These are phyloP conservation scores for Eulemur mongoz DNA, from an alignment of 2,797 vertebrate genomes.

Conservation along the genomic window DNA sequence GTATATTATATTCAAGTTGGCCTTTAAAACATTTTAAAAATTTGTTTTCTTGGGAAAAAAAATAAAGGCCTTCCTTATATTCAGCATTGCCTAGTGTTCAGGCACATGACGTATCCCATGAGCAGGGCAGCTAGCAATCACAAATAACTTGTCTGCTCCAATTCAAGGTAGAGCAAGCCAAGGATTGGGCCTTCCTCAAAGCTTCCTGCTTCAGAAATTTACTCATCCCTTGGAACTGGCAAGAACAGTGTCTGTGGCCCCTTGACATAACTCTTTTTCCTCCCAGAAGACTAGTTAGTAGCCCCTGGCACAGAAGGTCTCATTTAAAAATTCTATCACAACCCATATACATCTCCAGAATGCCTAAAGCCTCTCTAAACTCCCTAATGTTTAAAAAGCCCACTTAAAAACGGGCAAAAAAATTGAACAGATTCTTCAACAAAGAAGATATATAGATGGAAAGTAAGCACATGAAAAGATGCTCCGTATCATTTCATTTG, in stretches of 20 bases:
- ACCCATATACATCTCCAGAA: not conserved
- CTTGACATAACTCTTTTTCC: not conserved
- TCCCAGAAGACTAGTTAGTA: not conserved
- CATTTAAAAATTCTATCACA: constrained; percentile 5
- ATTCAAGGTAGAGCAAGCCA: not conserved
- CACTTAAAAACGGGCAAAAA: not conserved
- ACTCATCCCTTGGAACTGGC: not conserved
- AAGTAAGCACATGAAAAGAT: not conserved
- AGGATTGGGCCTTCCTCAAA: not conserved
- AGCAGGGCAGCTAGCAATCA: not conserved
- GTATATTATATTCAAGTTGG: not conserved
- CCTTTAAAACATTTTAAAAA: not conserved
- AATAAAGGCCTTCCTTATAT: not conserved
- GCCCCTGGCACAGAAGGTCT: not conserved
- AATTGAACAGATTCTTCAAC: not conserved
- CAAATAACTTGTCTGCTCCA: not conserved
- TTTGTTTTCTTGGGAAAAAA: not conserved
- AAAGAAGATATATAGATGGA: not conserved
- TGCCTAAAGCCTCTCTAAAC: not conserved
- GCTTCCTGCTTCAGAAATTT: not conserved
- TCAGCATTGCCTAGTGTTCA: not conserved
- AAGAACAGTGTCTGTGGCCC: not conserved
- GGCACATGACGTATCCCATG: not conserved
- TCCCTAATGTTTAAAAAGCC: not conserved
- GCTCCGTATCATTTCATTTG: not conserved